A percentile compares a stretch with the other conserved stretches of the same genome.
Evolutionary conservation across 2,888 invertebrate species (phyloP).

Genomic region (Melipona bicolor): DNA sequence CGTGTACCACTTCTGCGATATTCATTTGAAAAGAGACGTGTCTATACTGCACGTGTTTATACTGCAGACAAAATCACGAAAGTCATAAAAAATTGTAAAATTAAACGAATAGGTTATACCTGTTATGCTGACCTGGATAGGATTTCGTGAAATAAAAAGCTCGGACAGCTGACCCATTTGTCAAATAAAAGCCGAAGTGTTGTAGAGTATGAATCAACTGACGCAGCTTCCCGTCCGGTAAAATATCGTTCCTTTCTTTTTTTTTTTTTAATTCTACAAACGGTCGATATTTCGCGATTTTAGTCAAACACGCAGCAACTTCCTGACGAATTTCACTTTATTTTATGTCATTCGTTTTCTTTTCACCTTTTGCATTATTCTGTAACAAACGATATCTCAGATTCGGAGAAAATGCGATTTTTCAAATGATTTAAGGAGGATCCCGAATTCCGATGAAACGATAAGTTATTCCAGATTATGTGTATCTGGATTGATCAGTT

Average conservation of each 20-base stretch:
- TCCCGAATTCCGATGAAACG: too few relatives aligned
- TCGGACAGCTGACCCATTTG: background rate
- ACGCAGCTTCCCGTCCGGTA: background rate
- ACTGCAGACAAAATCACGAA: constrained; percentile 4
- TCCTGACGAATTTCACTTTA: too few relatives aligned
- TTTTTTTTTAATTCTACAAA: background rate
- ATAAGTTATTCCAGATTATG: too few relatives aligned
- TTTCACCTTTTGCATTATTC: too few relatives aligned
- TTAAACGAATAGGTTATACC: background rate
- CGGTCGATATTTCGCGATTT: too few relatives aligned
- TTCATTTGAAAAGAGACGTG: background rate
- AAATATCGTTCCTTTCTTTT: background rate
- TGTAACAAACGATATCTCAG: too few relatives aligned
- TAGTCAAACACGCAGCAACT: too few relatives aligned
- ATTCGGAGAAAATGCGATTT: too few relatives aligned
- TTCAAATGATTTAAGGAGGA: too few relatives aligned
- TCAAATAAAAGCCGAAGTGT: background rate
- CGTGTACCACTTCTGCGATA: background rate
- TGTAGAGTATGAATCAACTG: background rate
- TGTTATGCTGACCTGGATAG: background rate
- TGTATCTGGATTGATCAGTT: too few relatives aligned
- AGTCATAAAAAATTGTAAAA: constrained; percentile 7
- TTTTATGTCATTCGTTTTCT: too few relatives aligned
- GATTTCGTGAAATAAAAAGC: background rate
- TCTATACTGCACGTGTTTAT: background rate